Base-by-base conservation (phyloP, 2,113 vertebrate species). In the Isurus oxyrinchus region DNA sequence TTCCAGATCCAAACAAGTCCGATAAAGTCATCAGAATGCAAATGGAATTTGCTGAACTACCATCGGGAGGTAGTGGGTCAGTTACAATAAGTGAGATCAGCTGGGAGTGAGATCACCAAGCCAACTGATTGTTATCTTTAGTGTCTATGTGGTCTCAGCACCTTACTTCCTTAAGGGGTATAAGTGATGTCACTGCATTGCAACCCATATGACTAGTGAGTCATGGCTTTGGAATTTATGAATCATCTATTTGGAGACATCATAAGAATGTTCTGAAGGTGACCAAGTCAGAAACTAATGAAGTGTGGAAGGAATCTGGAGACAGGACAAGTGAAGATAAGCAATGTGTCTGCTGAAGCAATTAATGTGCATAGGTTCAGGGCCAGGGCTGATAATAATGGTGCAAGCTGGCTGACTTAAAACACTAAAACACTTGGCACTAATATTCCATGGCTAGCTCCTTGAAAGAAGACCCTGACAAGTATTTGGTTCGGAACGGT, bases 311-410 rank as follows among this genome's bases (percentile, higher is more conserved):
- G 88, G 35, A 67, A 67, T 67, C 23, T 0, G 91, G 91, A 61
- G 91, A 94, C 25, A 66, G 91, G 55, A 8, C 91, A 66, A 94
- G 59, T 63, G 61, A 40, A 94, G 91, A 94, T 94, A 66, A 63
- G 35, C 35, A n/a, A 19, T 2, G 61, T 49, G 40, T 49, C 93
- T 95, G 61, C 2, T 2, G 11, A 84, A 59, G 55, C 55, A 59
- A 31, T 35, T 59, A 91, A 35, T 59, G 55, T 35, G 27, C 3
- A 59, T 11, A 6, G 88, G 55, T 59, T 57, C 55, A 35, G 55
- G 88, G 25, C 16, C 81, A 31, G 27, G 13, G 6, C 55, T 59
- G 55, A 59, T 14, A 59, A 5, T n/a, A 16, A 87, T 72, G 44
- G 25, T 3, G 27, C 13, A 13, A 90, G 53, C 55, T 57, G 53